Evolutionary conservation across 2,797 vertebrate species (phyloP), one percentile per base, ranked within the genome.

Genomic region (Sylvilagus floridanus): DNA sequence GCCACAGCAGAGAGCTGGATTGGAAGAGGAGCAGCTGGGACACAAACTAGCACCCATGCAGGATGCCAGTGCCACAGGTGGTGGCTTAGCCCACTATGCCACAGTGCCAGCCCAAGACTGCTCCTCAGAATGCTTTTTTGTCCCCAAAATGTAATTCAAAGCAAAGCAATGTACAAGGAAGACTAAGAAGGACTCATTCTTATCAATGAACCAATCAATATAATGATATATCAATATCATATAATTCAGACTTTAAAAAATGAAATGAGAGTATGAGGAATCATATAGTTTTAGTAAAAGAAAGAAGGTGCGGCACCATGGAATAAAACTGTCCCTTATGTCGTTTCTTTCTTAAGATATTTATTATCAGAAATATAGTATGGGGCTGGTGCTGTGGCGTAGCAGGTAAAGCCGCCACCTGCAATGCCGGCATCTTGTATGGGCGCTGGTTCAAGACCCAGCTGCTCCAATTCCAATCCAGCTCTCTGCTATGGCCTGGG

Each of bases 121-220:
- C 4, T 90, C n/a, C 47, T 65, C n/a, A 87, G 66, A 86, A 79
- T 30, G 5, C 16, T 88, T 69, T 32, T 60, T 69, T 32, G 60
- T 76, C 6, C 10, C 30, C 50, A 72, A 90, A 84, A 93, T 66
- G 52, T 4, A 87, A 69, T 84, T 94, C 82, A 85, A 96, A 94
- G 12, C 7, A 77, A 88, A 8, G 13, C 9, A 17, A 26, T 2
- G 8, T 13, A 30, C 13, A 69, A 35, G 35, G 54, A 81, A 92
- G 35, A 21, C 1, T 16, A 11, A 52, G n/a, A 52, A 68, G 17
- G 11, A 3, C 47, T 47, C 57, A 68, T 90, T 50, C 19, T 90
- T 50, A 54, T 62, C 24, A 76, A 9, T 63, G 22, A 54, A 9
- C 7, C 24, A 76, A 24, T 2, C 3, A 79, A 10, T 7, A 37